Percentiles rank a stretch among this genome's conserved stretches.
phyloP scores from a whole-genome alignment of 2,888 invertebrate genomes.

The Imbricaverruca yamaguchii region DNA sequence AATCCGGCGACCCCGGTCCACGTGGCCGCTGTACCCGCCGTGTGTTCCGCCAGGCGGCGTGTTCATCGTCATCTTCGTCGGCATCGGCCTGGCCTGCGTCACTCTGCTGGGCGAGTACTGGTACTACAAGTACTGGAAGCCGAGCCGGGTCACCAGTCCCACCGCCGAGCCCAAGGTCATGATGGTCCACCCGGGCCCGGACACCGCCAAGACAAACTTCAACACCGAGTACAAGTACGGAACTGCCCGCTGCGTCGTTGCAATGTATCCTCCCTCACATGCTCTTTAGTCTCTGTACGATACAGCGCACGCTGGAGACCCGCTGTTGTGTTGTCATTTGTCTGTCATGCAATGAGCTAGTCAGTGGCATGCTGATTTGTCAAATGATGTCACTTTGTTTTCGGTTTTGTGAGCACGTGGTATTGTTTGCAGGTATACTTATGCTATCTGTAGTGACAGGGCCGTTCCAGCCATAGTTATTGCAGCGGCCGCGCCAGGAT shows the following conservation, averaged over 20 bases:
- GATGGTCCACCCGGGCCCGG: constrained; percentile 26
- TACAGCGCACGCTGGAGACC: not conserved
- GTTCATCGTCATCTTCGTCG: constrained; percentile 94
- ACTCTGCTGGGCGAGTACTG: constrained; percentile 90
- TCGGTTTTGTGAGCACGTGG: too few species aligned
- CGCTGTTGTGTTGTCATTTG: too few species aligned
- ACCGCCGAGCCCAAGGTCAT: constrained; percentile 29
- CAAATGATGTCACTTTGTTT: too few species aligned
- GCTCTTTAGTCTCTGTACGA: not conserved
- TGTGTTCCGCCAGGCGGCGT: constrained; percentile 56
- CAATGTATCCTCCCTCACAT: not conserved
- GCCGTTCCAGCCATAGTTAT: too few species aligned
- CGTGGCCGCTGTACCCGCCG: too few species aligned
- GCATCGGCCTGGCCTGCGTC: constrained; percentile 81
- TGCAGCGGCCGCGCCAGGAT: too few species aligned
- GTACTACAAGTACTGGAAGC: constrained; percentile 60
- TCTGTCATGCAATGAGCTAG: not conserved
- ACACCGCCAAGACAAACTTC: constrained; percentile 26
- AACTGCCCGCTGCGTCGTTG: too few species aligned
- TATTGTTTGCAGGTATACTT: too few species aligned
- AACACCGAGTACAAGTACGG: constrained; percentile 31
- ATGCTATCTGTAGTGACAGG: too few species aligned
- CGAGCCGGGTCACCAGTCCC: constrained; percentile 23
- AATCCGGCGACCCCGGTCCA: too few species aligned
- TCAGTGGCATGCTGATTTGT: too few species aligned